Evolutionary conservation across 2,888 invertebrate genomes (phyloP).

Genomic region (Spilosoma lubricipeda): DNA sequence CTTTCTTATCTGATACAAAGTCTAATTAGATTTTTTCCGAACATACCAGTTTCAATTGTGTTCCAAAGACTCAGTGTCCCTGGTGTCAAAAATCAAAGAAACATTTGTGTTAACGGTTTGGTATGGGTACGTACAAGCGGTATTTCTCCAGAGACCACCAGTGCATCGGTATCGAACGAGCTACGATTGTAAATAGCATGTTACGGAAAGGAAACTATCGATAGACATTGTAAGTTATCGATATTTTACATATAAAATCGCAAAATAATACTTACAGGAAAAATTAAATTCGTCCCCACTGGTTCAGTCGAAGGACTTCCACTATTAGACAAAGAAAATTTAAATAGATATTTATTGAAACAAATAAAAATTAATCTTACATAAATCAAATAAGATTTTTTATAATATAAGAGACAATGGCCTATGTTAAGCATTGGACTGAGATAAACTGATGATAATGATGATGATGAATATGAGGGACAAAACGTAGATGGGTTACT

Average conservation of each 20-base stretch:
- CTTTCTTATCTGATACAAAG: background rate
- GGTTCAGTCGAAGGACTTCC: too few species aligned
- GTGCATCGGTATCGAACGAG: conserved; percentile 62
- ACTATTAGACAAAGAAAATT: too few species aligned
- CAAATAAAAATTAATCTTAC: too few species aligned
- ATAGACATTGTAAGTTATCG: conserved; percentile 24
- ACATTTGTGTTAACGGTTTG: conserved; percentile 48
- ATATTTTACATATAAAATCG: background rate
- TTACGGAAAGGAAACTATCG: conserved; percentile 41
- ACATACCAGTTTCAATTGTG: conserved; percentile 9
- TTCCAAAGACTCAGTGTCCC: conserved; percentile 3
- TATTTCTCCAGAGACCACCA: conserved; percentile 63
- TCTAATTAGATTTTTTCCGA: background rate
- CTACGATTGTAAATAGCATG: conserved; percentile 46
- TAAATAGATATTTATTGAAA: too few species aligned
- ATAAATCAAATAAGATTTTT: too few species aligned
- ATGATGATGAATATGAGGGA: too few species aligned
- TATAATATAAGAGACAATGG: too few species aligned
- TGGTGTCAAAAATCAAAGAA: conserved; percentile 38
- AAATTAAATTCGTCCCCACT: too few species aligned
- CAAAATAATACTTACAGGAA: too few species aligned
- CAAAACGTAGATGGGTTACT: too few species aligned
- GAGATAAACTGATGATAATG: too few species aligned
- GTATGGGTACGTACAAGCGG: conserved; percentile 46
- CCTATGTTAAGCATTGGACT: too few species aligned